A percentile compares a stretch with the other conserved stretches of the same genome.
These are phyloP conservation scores for Parnassius apollo DNA, from an alignment of 2,888 invertebrate species.

Conservation along the genomic window DNA sequence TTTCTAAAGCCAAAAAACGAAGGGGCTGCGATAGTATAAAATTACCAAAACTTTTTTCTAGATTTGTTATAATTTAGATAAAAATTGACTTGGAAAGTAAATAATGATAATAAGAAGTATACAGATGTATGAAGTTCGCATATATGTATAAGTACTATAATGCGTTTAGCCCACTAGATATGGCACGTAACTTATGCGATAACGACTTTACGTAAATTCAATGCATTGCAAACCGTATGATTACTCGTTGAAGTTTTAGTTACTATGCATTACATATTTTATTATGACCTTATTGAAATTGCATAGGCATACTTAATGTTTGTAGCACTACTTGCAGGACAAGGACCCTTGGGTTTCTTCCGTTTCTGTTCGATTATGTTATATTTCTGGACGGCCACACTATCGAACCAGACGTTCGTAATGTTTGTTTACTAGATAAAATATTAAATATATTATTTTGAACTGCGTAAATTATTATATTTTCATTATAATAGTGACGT, in stretches of 20 bases:
- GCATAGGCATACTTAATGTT: neutral
- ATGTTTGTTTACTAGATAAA: too few relatives aligned
- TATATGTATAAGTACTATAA: too few relatives aligned
- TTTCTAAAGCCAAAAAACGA: too few relatives aligned
- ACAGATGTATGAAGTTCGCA: too few relatives aligned
- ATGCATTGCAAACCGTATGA: neutral
- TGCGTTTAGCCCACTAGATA: neutral
- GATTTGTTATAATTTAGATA: too few relatives aligned
- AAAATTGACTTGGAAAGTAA: too few relatives aligned
- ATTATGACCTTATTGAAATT: neutral
- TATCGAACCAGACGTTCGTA: neutral
- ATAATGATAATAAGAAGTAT: too few relatives aligned
- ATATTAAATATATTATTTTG: too few relatives aligned
- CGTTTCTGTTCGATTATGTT: neutral
- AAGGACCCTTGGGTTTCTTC: constrained; percentile 1
- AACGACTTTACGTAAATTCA: neutral
- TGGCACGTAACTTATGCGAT: neutral
- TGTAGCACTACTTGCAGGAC: neutral
- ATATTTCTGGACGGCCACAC: neutral
- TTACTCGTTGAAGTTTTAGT: neutral
- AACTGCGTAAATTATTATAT: too few relatives aligned
- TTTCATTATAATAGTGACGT: too few relatives aligned
- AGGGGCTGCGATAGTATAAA: too few relatives aligned
- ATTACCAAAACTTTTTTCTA: too few relatives aligned
- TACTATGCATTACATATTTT: neutral